Evolutionary conservation across 2,113 vertebrate genomes (phyloP).

Genomic region (Cariama cristata): DNA sequence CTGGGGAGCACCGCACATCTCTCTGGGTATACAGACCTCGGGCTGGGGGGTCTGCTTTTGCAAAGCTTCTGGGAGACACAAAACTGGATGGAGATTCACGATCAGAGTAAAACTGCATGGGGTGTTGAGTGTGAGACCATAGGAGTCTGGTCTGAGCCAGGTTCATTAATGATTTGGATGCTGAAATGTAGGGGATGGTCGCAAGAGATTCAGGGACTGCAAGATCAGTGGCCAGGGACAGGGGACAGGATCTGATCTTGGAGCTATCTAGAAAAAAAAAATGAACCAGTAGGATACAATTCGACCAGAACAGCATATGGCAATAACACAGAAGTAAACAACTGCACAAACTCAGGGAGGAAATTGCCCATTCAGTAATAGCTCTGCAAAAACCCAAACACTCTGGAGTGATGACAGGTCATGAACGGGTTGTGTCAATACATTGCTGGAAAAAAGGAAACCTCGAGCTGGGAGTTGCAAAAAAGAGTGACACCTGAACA

Average conservation of each 20-base stretch:
- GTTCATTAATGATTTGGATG: neutral
- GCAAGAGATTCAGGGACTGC: neutral
- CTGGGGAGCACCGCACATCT: neutral
- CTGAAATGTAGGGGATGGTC: neutral
- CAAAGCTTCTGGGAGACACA: neutral
- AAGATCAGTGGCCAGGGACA: fast-evolving
- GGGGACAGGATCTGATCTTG: neutral
- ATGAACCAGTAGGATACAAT: neutral
- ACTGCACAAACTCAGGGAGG: neutral
- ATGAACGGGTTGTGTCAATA: neutral
- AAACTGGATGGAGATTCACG: neutral
- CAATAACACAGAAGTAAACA: neutral
- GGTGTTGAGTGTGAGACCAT: neutral
- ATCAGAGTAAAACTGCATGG: neutral
- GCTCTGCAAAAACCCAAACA: neutral
- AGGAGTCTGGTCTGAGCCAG: neutral
- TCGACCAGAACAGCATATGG: neutral
- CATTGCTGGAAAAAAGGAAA: neutral
- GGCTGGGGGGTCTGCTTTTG: neutral
- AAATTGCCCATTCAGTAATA: neutral
- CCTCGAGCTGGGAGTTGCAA: neutral
- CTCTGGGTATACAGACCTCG: neutral
- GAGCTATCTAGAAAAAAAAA: neutral
- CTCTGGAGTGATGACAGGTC: neutral
- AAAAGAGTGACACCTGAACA: neutral